Conservation (phyloP, 2,113 vertebrate genomes). For the Puffinus mauretanicus region DNA sequence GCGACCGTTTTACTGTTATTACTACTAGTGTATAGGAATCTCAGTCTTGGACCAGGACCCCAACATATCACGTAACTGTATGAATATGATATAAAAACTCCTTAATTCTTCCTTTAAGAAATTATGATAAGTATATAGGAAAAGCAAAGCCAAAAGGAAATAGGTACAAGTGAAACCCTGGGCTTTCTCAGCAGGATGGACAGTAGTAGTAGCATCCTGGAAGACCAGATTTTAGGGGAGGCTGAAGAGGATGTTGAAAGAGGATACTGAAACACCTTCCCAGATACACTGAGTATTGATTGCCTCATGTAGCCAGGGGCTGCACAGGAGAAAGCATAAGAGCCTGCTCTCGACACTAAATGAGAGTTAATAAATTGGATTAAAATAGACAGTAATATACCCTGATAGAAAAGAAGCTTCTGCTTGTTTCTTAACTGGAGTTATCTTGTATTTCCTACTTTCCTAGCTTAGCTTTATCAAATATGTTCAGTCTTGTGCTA, state of each 20-base stretch:
- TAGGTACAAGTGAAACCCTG: background rate
- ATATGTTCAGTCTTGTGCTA: background rate
- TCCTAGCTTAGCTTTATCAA: background rate
- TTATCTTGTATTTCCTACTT: background rate
- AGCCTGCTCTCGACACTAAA: background rate
- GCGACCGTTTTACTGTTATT: background rate
- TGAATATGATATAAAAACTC: background rate
- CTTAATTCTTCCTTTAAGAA: background rate
- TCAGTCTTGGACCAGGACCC: background rate
- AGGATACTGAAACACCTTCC: background rate
- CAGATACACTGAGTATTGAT: background rate
- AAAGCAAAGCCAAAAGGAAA: background rate
- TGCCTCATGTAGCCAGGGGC: background rate
- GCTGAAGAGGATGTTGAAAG: background rate
- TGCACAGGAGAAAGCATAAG: background rate
- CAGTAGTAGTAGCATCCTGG: background rate
- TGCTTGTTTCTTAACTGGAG: background rate
- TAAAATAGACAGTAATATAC: background rate
- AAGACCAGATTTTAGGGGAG: background rate
- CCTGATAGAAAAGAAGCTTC: background rate
- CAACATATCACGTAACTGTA: fast-evolving
- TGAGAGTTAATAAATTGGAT: background rate
- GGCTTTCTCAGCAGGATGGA: background rate
- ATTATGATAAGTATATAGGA: fast-evolving
- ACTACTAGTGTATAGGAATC: background rate